phyloP scores from a whole-genome alignment of 2,888 invertebrate genomes.

The Acleris laterana region DNA sequence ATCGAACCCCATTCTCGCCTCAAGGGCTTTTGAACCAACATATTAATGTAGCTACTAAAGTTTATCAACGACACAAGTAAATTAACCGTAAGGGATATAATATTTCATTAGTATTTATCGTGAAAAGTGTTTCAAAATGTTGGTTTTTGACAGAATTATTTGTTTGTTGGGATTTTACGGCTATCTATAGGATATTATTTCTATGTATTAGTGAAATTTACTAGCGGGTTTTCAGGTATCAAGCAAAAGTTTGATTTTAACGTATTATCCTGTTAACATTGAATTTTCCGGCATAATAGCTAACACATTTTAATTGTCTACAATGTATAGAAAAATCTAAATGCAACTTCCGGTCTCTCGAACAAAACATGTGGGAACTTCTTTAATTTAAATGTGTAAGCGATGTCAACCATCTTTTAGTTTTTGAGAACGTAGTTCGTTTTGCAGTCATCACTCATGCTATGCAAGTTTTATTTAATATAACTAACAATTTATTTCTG shows the following conservation, averaged over 20 bases:
- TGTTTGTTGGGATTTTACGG: conserved; percentile 7
- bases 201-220: not conserved
- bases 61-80: not conserved
- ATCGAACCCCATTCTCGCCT: conserved; percentile 27
- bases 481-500: too few relatives aligned
- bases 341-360: too few relatives aligned
- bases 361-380: too few relatives aligned
- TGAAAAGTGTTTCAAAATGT: not conserved
- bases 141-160: conserved; percentile 17
- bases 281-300: not conserved
- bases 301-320: too few relatives aligned
- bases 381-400: too few relatives aligned
- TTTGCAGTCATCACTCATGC: too few relatives aligned
- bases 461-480: too few relatives aligned
- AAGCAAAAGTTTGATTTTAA: not conserved
- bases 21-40: conserved; percentile 20
- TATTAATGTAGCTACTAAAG: not conserved
- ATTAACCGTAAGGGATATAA: not conserved
- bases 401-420: too few relatives aligned
- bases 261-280: not conserved
- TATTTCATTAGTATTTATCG: not conserved
- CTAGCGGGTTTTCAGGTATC: not conserved
- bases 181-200: not conserved
- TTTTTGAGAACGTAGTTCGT: too few relatives aligned
- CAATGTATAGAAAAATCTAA: too few relatives aligned